Evolutionary conservation across 2,113 vertebrate genomes (phyloP), one percentile per base, ranked within the genome.

Genomic region (Macrotus californicus): DNA sequence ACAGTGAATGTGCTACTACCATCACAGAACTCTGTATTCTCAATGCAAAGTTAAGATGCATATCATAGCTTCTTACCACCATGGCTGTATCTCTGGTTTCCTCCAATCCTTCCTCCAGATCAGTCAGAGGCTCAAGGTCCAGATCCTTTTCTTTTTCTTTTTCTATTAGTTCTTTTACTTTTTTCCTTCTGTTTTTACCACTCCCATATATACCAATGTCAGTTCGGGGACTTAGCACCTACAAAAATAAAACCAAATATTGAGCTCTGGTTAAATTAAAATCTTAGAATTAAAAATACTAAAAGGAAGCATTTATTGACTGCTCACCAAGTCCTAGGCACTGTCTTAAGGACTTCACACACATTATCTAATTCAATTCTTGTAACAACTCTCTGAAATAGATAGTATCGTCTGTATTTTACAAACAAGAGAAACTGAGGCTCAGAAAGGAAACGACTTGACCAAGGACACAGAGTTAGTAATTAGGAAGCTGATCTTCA

Each of bases 181-280:
- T 99, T 98, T 99, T 99, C 77, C 99, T 97, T 93, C 99, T 99
- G 56, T 99, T 99, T 97, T 99, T 99, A 93, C 99, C 99, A 98
- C 99, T 99, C 22, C 99, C 99, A 13, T 99, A 99, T 70, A 99
- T 97, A 0, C 99, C 99, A n/a, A 99, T 99, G 94, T 99, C 99
- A 39, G 98, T 98, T 0, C 99, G 98, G 1, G 99, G 99, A 96
- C 99, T 99, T 43, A 99, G 98, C n/a, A 99, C 99, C 99, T 99
- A 94, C 1, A 96, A 91, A 93, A 50, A 88, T 67, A 89, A 97
- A 96, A 97, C 0, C 67, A 90, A 9, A 89, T 24, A 97, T 29
- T 24, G 43, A 73, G 59, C 85, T 4, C 31, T 10, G 16, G 0
- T 72, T 70, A 93, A 93, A 24, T 76, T 56, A 81, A 88, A 77